phyloP scores from a whole-genome alignment of 2,113 vertebrate genomes.

The Crocuta crocuta region DNA sequence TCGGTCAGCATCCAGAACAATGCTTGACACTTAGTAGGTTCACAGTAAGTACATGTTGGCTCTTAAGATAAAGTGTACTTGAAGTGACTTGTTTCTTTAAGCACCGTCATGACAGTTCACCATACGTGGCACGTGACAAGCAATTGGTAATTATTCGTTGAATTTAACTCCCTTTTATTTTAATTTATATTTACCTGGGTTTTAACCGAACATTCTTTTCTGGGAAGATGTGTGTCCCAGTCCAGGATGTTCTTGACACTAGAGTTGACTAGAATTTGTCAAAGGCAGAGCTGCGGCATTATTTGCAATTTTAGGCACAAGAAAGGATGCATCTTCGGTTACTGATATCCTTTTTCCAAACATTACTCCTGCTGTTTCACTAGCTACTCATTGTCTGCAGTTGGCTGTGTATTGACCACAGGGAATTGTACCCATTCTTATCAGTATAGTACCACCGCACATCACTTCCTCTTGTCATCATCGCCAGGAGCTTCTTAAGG shows the following conservation, averaged over 20 bases:
- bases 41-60: not conserved
- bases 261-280: constrained; percentile 77
- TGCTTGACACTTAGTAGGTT: not conserved
- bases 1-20: not conserved
- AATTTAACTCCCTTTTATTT: constrained; percentile 29
- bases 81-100: not conserved
- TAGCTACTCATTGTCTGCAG: constrained; percentile 83
- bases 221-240: constrained; percentile 53
- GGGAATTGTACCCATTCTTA: constrained; percentile 84
- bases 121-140: not conserved
- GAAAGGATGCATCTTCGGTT: constrained; percentile 87
- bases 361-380: constrained; percentile 83
- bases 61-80: not conserved
- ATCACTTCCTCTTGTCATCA: constrained; percentile 84
- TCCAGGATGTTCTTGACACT: constrained; percentile 3
- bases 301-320: constrained; percentile 84
- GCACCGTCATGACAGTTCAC: not conserved
- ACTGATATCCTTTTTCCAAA: constrained; percentile 86
- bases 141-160: not conserved
- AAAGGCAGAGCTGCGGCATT: constrained; percentile 80
- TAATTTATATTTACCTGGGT: not conserved
- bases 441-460: constrained; percentile 79
- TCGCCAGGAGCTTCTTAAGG: constrained; percentile 64
- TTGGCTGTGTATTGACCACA: constrained; percentile 83
- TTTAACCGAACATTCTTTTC: constrained; percentile 56